A percentile compares a stretch with the other conserved stretches of the same genome.
These are phyloP conservation scores for Desmophyllum pertusum DNA, from an alignment of 92 coral and sea anemone genomes.

Conservation along the genomic window DNA sequence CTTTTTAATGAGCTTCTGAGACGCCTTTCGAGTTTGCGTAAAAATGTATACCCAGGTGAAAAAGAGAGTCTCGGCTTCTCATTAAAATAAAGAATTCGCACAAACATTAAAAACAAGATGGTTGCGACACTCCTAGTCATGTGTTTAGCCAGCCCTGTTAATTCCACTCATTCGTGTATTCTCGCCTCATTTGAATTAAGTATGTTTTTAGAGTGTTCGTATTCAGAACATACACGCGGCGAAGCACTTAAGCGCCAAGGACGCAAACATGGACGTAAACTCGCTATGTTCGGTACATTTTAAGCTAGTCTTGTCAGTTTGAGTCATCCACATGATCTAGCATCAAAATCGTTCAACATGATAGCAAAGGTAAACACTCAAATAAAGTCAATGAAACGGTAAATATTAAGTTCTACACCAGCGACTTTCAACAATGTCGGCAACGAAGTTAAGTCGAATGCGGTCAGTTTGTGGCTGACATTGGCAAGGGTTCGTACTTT, in stretches of 20 bases:
- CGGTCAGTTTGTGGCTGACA: not conserved
- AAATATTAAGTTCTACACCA: slow-evolving; percentile 29
- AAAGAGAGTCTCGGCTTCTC: not conserved
- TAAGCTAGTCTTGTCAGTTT: not conserved
- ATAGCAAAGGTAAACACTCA: slow-evolving; percentile 41
- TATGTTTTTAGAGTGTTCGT: not conserved
- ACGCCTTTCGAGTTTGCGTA: not conserved
- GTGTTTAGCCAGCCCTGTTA: not conserved
- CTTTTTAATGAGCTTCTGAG: slow-evolving; percentile 27
- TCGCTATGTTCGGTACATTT: not conserved
- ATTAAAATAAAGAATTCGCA: not conserved
- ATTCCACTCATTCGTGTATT: not conserved
- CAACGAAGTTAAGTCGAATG: not conserved
- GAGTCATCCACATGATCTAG: not conserved
- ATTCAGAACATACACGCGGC: too few relatives aligned
- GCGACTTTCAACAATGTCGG: slow-evolving; percentile 17
- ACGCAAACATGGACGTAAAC: too few relatives aligned
- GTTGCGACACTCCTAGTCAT: not conserved
- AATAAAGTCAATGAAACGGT: slow-evolving; percentile 39
- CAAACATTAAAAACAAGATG: slow-evolving; percentile 14
- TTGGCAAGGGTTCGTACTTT: not conserved
- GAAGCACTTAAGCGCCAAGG: too few relatives aligned
- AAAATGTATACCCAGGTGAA: not conserved
- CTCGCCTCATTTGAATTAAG: not conserved
- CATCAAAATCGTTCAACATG: not conserved